Evolutionary conservation across 64 coral and sea anemone genomes (phyloP), one percentile per base, ranked within the genome.

Genomic region (Anthopleura sola): DNA sequence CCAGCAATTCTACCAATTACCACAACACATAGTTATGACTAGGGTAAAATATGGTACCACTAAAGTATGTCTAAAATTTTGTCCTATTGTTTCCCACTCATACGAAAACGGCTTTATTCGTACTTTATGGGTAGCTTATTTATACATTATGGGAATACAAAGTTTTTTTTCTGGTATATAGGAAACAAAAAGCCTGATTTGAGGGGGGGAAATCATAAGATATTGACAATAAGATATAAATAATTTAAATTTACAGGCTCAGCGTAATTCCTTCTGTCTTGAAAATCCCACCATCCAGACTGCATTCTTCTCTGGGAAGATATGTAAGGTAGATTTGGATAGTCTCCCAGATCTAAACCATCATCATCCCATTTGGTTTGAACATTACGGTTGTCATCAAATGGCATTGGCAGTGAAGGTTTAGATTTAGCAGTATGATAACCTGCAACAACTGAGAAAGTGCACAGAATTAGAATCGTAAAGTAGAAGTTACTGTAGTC

Each of bases 181-280:
- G 9, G 33, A 50, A 51, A 24, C 40, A 49, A 53, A 13, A 17
- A 53, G 50, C 1, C 50, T 82, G 21, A 28, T 49, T 16, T 20
- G 17, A 24, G 58, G 3, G 3, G 21, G 3, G 21, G 3, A 62
- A 24, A 62, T 71, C 29, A 71, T 31, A 17, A 12, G 2, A 53
- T 13, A 53, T 32, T 34, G 9, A n/a, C 13, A 34, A 71, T 15
- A 71, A 32, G 15, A 33, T 8, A 71, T 69, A 6, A 62, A 62
- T 62, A 1, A 69, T 16, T 32, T 32, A 15, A 71, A 71, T 71
- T 71, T 87, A 98, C 95, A 38, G 95, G 92, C 38, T 98, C 95
- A 54, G 68, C 84, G 82, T 86, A 98, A 84, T 98, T 98, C 81
- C 95, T 94, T 23, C 95, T 92, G 31, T 98, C 95, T 60, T 98